Base-by-base conservation (phyloP, 2,888 invertebrate species). In the Salticus scenicus region DNA sequence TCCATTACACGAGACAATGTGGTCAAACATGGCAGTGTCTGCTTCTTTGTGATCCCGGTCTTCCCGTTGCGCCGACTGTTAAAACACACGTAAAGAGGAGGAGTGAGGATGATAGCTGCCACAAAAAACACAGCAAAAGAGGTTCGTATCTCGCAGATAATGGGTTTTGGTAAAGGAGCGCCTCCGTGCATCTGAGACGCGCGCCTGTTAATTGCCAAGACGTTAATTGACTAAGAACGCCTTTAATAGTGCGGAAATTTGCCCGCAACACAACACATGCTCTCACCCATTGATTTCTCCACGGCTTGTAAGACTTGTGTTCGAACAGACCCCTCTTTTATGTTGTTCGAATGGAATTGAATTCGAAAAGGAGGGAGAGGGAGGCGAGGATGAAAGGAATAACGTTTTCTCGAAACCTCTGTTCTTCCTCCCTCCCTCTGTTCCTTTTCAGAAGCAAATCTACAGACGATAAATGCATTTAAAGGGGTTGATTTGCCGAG, bases 161-260 rank as follows among this genome's bases (percentile, higher is more conserved):
- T 47, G 17, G 47, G 47, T 47, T 47, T 47, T 47, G 14, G 17
- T n/a, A 47, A 14, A 10, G 47, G 14, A 5, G n/a, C n/a, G n/a
- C n/a, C n/a, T 47, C 47, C 8, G 7, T 2, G 47, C 47, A 47
- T 47, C 47, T 17, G 47, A 47, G 47, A 47, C 47, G 8, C 14
- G 14, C 47, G 47, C 17, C 17, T n/a, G 47, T 47, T 47, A 37
- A 37, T 37, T 37, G 37, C 37, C 47, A 47, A 47, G 47, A 47
- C 47, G 47, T 47, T 47, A 47, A 47, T 47, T 47, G 47, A 47
- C 47, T 47, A 7, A 47, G 47, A 47, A 47, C 47, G 47, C 17
- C 47, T 47, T 47, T 47, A 47, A 47, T 47, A 47, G 47, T 10
- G 7, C 47, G 47, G 8, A 47, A 47, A 47, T n/a, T n/a, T n/a